A percentile compares a stretch with the other conserved stretches of the same genome.
phyloP scores from a whole-genome alignment of 30 jellyfish, hydroid and myxozoan species.

The Hydractinia symbiolongicarpus region DNA sequence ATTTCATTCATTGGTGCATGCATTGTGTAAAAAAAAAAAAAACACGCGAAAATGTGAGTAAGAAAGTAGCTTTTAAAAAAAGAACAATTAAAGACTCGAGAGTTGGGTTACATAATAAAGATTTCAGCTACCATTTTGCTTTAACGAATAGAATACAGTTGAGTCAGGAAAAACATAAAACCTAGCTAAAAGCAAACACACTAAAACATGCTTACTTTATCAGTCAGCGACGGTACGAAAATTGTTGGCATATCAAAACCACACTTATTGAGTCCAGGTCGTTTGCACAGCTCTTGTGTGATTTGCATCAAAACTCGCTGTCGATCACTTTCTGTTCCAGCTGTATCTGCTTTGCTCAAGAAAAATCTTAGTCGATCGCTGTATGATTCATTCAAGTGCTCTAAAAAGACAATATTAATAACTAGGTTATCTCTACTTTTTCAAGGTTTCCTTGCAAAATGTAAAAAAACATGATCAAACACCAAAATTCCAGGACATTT shows the following conservation, averaged over 20 bases:
- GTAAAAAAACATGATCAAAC: too few species aligned
- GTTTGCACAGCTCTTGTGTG: slow-evolving; percentile 93
- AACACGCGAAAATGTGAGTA: too few species aligned
- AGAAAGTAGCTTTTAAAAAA: too few species aligned
- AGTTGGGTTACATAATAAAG: too few species aligned
- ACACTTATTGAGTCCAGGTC: slow-evolving; percentile 94
- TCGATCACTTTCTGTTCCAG: slow-evolving; percentile 98
- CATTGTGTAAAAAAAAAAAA: neutral
- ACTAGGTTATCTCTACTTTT: neutral
- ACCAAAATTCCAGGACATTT: too few species aligned
- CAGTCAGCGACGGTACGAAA: slow-evolving; percentile 77
- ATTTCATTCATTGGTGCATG: too few species aligned
- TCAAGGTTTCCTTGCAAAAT: too few species aligned
- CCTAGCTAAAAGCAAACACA: too few species aligned
- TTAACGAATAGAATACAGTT: too few species aligned
- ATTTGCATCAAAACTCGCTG: slow-evolving; percentile 95
- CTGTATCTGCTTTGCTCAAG: slow-evolving; percentile 94
- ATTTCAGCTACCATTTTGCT: too few species aligned
- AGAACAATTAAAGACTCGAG: too few species aligned
- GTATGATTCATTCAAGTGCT: slow-evolving; percentile 66
- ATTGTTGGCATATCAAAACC: slow-evolving; percentile 98
- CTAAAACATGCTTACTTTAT: slow-evolving; percentile 46
- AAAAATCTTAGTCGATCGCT: slow-evolving; percentile 69
- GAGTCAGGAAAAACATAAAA: too few species aligned
- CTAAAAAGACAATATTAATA: slow-evolving; percentile 24